Evolutionary conservation across 2,888 invertebrate genomes (phyloP), one percentile per base, ranked within the genome.

Genomic region (Drosophila koepferae): DNA sequence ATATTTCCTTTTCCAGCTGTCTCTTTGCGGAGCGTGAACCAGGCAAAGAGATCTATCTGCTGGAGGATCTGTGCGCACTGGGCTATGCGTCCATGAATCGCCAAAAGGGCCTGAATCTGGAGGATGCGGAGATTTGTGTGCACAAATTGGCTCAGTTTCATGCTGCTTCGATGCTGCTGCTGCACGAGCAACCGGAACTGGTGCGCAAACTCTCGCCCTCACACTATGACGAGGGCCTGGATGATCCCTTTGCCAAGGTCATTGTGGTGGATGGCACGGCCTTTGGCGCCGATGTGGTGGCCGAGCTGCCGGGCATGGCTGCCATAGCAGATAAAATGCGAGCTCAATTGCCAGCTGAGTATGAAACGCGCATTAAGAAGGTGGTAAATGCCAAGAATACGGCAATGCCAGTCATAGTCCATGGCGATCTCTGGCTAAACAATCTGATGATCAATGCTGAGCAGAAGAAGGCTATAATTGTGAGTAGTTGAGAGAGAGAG

Each of bases 131-230:
- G 34, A 49, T 94, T 43, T 94, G 94, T 4, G 81, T 95, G 16
- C 91, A 92, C 2, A 90, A 94, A 83, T 80, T 95, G 74, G 95
- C 94, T 0, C 93, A 92, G 77, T 94, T 94, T 80, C 95, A 95
- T 84, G 95, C 94, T 0, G 92, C 94, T 16, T 95, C 95, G 0
- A 93, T 94, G 72, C 92, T 94, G 36, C 79, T 94, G 61, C n/a
- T 63, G 9, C 44, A 77, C 1, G 54, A 87, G 41, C 70, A 80
- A 59, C 89, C 91, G 0, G 48, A 74, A 2, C 53, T 81, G 3
- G 51, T 79, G 1, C 34, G 58, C 0, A 41, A 61, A 9, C 43
- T 91, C 5, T 20, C 48, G 0, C 66, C 74, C 1, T 86, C 91
- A 0, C 74, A 81, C 36, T 90, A 80, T 53, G 73, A 69, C 3